These are phyloP conservation scores for Cryptoblepharus egeriae DNA, from an alignment of 2,797 vertebrate species.

Conservation along the genomic window DNA sequence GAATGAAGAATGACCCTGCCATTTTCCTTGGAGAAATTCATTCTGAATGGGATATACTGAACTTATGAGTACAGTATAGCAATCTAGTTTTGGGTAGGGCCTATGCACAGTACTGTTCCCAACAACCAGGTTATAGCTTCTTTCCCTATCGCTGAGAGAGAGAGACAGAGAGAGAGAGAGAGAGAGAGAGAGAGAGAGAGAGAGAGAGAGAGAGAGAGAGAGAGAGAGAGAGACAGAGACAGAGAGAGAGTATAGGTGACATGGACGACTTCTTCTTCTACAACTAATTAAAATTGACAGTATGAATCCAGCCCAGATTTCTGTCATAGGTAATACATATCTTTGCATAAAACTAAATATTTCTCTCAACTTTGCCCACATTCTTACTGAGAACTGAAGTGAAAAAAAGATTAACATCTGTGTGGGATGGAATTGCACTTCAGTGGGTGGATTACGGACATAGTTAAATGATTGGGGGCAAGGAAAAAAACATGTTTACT, in stretches of 20 bases:
- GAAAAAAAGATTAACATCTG: slow-evolving; percentile 79
- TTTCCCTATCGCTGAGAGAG: background rate
- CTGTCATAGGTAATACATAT: slow-evolving; percentile 41
- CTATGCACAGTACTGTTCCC: background rate
- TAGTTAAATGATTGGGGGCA: slow-evolving; percentile 69
- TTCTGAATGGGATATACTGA: background rate
- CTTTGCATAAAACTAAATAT: slow-evolving; percentile 37
- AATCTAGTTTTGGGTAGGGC: background rate
- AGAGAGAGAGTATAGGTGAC: background rate
- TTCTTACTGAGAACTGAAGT: slow-evolving; percentile 72
- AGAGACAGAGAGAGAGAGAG: too few species aligned
- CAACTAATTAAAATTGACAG: slow-evolving; percentile 35
- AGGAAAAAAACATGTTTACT: slow-evolving; percentile 76
- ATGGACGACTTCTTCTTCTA: slow-evolving; percentile 12
- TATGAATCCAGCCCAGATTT: slow-evolving; percentile 21
- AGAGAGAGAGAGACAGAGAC: too few species aligned
- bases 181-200: too few species aligned
- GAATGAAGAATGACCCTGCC: background rate
- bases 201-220: too few species aligned
- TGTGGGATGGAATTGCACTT: slow-evolving; percentile 81
- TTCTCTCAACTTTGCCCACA: slow-evolving; percentile 45
- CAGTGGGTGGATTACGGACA: slow-evolving; percentile 77
- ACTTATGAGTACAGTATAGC: background rate
- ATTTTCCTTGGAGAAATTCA: background rate
- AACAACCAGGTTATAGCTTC: background rate